Conservation (phyloP, 2,113 vertebrate genomes). For the Thinocorus orbignyianus region DNA sequence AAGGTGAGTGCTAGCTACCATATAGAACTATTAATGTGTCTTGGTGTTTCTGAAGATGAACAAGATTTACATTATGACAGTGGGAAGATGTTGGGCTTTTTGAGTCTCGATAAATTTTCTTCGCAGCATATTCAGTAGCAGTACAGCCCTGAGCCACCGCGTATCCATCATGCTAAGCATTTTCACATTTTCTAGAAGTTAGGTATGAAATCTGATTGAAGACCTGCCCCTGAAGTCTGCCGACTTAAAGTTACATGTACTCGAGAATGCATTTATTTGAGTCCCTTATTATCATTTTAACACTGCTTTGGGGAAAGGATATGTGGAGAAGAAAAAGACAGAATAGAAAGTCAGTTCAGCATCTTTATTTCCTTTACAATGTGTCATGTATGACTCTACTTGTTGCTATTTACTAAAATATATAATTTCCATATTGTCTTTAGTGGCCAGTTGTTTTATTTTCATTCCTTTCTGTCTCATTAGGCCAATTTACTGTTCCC, state of each 20-base stretch:
- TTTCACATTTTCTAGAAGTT: background rate
- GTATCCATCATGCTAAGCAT: background rate
- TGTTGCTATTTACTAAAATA: background rate
- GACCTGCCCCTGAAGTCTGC: background rate
- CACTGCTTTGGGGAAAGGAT: background rate
- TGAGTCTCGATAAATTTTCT: background rate
- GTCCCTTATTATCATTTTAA: background rate
- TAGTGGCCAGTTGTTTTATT: background rate
- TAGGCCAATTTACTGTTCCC: background rate
- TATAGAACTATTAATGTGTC: background rate
- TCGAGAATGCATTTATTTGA: background rate
- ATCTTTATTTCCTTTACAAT: background rate
- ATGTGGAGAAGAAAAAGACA: background rate
- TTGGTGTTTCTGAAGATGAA: background rate
- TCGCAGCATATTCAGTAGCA: background rate
- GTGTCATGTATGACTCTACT: background rate
- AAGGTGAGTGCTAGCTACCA: background rate
- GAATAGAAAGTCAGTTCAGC: background rate
- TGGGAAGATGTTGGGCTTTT: background rate
- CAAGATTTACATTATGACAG: background rate
- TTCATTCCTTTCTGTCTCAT: slow-evolving; percentile 19
- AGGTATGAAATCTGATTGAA: background rate
- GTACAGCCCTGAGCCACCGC: background rate
- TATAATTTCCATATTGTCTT: background rate
- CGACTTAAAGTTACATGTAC: background rate